Percentiles rank a stretch among this genome's conserved stretches.
phyloP scores from a whole-genome alignment of 2,888 invertebrate species.

The Agriopis aurantiaria region DNA sequence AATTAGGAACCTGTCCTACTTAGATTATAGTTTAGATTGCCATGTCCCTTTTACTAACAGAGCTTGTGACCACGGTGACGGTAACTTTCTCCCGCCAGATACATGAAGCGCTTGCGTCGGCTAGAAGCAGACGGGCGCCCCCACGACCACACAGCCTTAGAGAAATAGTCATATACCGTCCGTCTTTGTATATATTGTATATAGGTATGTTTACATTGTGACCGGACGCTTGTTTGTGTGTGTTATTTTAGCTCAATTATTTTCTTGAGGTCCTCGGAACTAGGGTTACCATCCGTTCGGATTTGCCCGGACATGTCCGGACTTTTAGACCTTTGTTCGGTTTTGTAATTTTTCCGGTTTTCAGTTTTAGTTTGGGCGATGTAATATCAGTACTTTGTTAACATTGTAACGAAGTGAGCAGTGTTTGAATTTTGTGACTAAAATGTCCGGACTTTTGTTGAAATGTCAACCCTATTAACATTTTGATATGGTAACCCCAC shows the following conservation, averaged over 20 bases:
- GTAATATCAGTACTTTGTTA: no score
- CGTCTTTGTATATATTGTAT: constrained; percentile 78
- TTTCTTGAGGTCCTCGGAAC: neutral
- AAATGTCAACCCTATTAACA: no score
- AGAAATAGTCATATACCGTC: constrained; percentile 68
- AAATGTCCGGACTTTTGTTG: no score
- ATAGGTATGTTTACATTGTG: constrained; percentile 84
- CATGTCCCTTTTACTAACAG: constrained; percentile 24
- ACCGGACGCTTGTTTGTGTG: constrained; percentile 47
- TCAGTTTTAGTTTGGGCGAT: no score
- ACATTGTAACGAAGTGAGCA: no score
- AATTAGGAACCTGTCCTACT: neutral
- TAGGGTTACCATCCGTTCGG: neutral
- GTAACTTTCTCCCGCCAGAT: constrained; percentile 71
- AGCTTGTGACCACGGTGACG: constrained; percentile 53
- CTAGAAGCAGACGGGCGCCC: constrained; percentile 76
- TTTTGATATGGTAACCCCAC: no score
- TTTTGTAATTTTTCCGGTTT: no score
- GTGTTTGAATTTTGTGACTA: no score
- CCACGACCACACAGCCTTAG: constrained; percentile 64
- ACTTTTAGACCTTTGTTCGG: no score
- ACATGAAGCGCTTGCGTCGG: constrained; percentile 69
- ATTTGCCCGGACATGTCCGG: neutral
- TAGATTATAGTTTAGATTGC: neutral
- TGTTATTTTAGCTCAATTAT: constrained; percentile 17